phyloP scores from a whole-genome alignment of 2,113 vertebrate genomes.

The Eurypyga helias region DNA sequence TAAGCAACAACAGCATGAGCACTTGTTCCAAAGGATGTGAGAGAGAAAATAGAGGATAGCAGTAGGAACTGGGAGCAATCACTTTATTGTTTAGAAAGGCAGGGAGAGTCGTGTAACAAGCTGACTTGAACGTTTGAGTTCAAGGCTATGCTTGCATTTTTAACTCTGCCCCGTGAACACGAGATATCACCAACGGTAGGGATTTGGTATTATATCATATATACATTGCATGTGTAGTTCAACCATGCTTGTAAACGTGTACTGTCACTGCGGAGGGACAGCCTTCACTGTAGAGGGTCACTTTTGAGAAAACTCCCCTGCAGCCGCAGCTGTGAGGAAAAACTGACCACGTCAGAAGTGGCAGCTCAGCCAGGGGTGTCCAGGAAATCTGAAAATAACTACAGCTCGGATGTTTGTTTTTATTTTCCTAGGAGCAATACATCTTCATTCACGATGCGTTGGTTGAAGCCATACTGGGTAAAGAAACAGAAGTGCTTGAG shows the following conservation, averaged over 20 bases:
- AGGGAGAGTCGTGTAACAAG: not conserved
- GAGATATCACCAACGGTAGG: not conserved
- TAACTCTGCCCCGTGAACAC: not conserved
- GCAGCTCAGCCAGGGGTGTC: not conserved
- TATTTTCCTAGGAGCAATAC: slow-evolving; percentile 90
- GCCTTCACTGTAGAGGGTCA: not conserved
- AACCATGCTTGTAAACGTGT: not conserved
- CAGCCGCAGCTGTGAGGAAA: not conserved
- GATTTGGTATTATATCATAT: not conserved
- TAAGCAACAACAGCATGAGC: not conserved
- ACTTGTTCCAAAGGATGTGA: not conserved
- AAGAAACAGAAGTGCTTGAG: slow-evolving; percentile 88
- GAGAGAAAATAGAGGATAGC: not conserved
- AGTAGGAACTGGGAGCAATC: not conserved
- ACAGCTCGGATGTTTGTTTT: not conserved
- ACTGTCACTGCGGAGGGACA: not conserved
- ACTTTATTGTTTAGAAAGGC: not conserved
- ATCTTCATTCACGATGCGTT: slow-evolving; percentile 93
- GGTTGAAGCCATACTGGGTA: slow-evolving; percentile 89
- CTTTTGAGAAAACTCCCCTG: not conserved
- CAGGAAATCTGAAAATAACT: not conserved
- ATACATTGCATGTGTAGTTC: not conserved
- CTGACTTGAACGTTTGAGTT: not conserved
- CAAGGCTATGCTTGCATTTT: not conserved
- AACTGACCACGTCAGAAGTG: not conserved